A percentile compares a stretch with the other conserved stretches of the same genome.
phyloP scores from a whole-genome alignment of 2,888 invertebrate species.

The Ashinkailepas kermadecensis region DNA sequence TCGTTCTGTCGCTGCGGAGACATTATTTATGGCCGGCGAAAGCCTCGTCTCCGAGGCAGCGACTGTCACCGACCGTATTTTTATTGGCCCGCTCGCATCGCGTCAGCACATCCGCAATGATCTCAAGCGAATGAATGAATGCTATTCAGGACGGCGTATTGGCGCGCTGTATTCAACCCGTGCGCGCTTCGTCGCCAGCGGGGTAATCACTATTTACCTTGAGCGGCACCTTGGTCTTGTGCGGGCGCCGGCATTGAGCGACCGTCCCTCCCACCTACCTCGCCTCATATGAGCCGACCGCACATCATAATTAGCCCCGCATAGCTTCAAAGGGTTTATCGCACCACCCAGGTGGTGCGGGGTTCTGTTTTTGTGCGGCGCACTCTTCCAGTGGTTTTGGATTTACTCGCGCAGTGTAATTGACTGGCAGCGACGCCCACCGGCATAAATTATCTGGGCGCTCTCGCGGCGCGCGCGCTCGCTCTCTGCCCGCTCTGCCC shows the following conservation, averaged over 20 bases:
- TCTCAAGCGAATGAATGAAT: not conserved
- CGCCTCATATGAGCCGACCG: not conserved
- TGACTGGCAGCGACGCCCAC: not conserved
- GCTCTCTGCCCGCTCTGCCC: not conserved
- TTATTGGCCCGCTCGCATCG: not conserved
- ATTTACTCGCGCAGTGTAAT: not conserved
- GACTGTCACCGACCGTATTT: not conserved
- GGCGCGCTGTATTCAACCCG: not conserved
- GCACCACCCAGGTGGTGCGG: not conserved
- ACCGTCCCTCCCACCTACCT: not conserved
- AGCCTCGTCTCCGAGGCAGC: not conserved
- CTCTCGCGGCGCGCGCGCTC: not conserved
- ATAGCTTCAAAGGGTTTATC: slow-evolving; percentile 17
- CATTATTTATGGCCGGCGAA: not conserved
- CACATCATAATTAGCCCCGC: slow-evolving; percentile 18
- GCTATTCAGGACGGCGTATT: not conserved
- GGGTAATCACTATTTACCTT: slow-evolving; percentile 6
- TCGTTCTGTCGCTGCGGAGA: not conserved
- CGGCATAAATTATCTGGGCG: not conserved
- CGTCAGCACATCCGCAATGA: not conserved
- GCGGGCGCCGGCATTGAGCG: not conserved
- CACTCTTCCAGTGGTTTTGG: not conserved
- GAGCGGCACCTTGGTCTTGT: not conserved
- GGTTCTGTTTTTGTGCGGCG: not conserved
- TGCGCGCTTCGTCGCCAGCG: not conserved